Evolutionary conservation across 2,113 vertebrate genomes (phyloP).

Genomic region (Mustela nigripes): DNA sequence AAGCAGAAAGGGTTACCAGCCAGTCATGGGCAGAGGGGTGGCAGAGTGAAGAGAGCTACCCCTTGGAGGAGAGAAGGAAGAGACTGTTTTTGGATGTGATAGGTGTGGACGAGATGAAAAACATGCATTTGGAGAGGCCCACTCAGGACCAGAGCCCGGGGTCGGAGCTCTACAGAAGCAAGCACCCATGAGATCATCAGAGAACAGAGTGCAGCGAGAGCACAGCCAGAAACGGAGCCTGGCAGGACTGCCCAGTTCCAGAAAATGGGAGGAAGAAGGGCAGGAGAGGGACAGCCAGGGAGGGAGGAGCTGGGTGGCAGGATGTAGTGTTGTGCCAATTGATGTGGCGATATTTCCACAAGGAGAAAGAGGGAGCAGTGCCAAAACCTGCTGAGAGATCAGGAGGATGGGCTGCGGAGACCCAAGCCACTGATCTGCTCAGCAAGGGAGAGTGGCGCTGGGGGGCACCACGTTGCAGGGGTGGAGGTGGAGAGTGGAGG

Average conservation of each 20-base stretch:
- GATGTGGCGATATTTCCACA: background rate
- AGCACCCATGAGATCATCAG: background rate
- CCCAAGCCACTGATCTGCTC: too few relatives aligned
- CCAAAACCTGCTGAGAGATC: background rate
- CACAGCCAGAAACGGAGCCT: background rate
- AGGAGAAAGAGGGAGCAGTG: too few relatives aligned
- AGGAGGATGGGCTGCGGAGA: background rate
- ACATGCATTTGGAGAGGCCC: background rate
- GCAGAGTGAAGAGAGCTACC: background rate
- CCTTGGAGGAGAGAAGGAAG: too few relatives aligned
- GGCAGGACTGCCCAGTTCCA: background rate
- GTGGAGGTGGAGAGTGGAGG: background rate
- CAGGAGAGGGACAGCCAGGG: background rate
- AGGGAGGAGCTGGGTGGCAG: background rate
- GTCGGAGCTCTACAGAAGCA: background rate
- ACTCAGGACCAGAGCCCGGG: background rate
- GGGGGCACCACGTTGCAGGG: fast-evolving
- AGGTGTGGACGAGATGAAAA: background rate
- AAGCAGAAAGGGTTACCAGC: too few relatives aligned
- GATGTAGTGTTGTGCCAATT: too few relatives aligned
- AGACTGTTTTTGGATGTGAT: background rate
- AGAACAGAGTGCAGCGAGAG: background rate
- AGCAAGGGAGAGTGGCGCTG: background rate
- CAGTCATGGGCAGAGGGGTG: fast-evolving
- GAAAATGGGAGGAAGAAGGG: background rate